Evolutionary conservation across 2,113 vertebrate genomes (phyloP).

Genomic region (Romanogobio albipinnatus): DNA sequence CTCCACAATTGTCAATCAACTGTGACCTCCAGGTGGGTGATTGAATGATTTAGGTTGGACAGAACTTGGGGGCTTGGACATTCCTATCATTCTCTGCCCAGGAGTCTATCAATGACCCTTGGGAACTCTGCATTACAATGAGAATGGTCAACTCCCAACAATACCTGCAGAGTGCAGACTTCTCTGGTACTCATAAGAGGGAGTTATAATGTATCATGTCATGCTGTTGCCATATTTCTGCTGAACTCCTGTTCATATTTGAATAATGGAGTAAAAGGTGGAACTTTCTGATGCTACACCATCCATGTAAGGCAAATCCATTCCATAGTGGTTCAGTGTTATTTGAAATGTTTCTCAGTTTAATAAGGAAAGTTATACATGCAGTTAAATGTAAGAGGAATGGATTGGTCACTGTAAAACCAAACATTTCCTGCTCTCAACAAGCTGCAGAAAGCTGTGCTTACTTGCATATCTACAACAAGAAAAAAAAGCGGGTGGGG

Average conservation of each 20-base stretch:
- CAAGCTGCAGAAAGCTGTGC: conserved; percentile 61
- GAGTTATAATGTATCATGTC: conserved; percentile 6
- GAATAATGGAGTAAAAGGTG: not conserved
- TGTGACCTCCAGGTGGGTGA: conserved; percentile 48
- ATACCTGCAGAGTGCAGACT: not conserved
- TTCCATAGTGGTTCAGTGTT: not conserved
- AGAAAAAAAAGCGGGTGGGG: conserved; percentile 27
- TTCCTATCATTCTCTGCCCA: conserved; percentile 60
- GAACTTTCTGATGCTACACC: not conserved
- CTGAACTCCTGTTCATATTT: not conserved
- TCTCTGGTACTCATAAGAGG: not conserved
- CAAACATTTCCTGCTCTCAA: conserved; percentile 57
- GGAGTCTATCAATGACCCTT: conserved; percentile 51
- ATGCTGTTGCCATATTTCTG: not conserved
- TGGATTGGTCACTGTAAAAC: not conserved
- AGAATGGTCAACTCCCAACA: not conserved
- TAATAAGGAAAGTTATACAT: conserved; percentile 28
- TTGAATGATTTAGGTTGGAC: not conserved
- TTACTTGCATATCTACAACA: conserved; percentile 36
- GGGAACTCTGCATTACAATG: conserved; percentile 33
- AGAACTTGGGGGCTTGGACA: conserved; percentile 43
- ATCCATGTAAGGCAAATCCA: not conserved
- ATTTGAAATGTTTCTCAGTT: not conserved
- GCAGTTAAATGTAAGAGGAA: not conserved
- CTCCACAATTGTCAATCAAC: conserved; percentile 1